Conservation (phyloP, 2,888 invertebrate genomes). For the Acanthosoma haemorrhoidale region DNA sequence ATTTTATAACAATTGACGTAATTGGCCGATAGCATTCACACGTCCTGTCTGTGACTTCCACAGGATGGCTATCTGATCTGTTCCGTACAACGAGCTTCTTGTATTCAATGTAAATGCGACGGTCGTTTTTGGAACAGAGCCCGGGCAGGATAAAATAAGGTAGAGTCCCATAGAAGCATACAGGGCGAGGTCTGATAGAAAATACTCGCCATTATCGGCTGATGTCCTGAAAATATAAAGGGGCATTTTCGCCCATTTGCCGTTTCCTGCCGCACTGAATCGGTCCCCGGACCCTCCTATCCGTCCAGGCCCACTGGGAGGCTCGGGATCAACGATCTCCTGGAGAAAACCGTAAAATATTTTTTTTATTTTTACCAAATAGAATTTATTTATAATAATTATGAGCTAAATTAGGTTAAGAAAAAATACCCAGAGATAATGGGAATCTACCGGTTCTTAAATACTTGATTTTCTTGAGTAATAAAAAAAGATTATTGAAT, state of each 20-base stretch:
- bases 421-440: too few species aligned
- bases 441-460: too few species aligned
- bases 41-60: not conserved
- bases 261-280: not conserved
- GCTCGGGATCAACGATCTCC: not conserved
- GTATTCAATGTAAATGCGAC: slow-evolving; percentile 3
- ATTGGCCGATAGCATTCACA: not conserved
- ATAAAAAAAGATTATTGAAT: too few species aligned
- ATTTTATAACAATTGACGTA: too few species aligned
- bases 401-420: too few species aligned
- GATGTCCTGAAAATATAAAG: not conserved
- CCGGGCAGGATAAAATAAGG: not conserved
- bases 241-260: not conserved
- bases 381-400: too few species aligned
- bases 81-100: not conserved
- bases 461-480: too few species aligned
- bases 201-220: slow-evolving; percentile 4
- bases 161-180: not conserved
- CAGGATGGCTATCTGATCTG: not conserved
- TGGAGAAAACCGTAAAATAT: too few species aligned
- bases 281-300: not conserved
- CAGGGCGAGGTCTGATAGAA: not conserved
- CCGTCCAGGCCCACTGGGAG: not conserved
- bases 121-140: not conserved
- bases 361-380: too few species aligned